Percentiles rank a stretch among this genome's conserved stretches.
Conservation (phyloP, 2,888 invertebrate genomes). For the Automeris io region DNA sequence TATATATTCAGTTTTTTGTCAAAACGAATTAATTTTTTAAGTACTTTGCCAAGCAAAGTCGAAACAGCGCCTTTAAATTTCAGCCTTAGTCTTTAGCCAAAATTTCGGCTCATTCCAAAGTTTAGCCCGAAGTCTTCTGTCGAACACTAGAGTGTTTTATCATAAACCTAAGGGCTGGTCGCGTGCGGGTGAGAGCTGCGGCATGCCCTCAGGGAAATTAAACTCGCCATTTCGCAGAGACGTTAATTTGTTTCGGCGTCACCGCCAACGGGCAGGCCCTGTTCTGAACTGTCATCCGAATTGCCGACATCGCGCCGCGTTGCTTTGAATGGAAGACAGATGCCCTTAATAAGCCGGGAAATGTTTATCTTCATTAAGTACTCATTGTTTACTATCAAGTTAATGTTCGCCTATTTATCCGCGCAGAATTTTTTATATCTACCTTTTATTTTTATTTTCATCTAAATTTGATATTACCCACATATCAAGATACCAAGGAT, state of each 20-base stretch:
- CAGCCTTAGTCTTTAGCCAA: too few relatives aligned
- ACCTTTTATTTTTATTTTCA: too few relatives aligned
- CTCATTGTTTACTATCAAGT: too few relatives aligned
- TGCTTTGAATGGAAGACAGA: slow-evolving; percentile 1
- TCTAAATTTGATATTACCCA: too few relatives aligned
- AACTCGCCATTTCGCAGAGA: slow-evolving; percentile 47
- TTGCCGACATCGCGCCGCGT: slow-evolving; percentile 1
- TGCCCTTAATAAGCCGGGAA: neutral
- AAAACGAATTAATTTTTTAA: too few relatives aligned
- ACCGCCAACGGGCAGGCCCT: slow-evolving; percentile 20
- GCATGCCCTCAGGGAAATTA: slow-evolving; percentile 65
- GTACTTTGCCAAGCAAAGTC: too few relatives aligned
- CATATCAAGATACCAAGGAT: too few relatives aligned
- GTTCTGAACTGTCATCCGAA: slow-evolving; percentile 2
- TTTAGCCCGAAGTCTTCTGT: slow-evolving; percentile 10
- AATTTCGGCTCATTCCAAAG: too few relatives aligned
- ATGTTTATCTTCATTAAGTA: neutral
- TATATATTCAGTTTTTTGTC: too few relatives aligned
- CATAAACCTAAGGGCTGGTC: slow-evolving; percentile 30
- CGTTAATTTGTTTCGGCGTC: slow-evolving; percentile 62
- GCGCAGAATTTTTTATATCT: too few relatives aligned
- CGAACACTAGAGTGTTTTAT: slow-evolving; percentile 29
- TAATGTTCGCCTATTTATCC: too few relatives aligned
- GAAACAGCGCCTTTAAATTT: too few relatives aligned
- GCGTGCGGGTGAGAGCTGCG: slow-evolving; percentile 40